phyloP scores from a whole-genome alignment of 2,888 invertebrate species.

The Notodonta ziczac region DNA sequence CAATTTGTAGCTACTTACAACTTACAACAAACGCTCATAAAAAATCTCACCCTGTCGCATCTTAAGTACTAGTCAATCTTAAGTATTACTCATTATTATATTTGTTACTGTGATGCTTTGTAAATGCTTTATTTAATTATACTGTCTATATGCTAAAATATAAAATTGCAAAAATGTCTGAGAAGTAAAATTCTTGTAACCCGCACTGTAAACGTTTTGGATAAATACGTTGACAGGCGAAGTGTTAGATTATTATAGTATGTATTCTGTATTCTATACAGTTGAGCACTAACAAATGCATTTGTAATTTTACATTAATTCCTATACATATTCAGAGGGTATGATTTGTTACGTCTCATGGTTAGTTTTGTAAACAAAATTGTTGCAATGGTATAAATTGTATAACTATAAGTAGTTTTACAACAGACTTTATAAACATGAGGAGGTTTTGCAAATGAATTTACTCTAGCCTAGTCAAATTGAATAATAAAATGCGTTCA shows the following conservation, averaged over 20 bases:
- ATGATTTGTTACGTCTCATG: not conserved
- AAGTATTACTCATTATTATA: slow-evolving; percentile 22
- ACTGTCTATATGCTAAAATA: slow-evolving; percentile 17
- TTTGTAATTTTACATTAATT: not conserved
- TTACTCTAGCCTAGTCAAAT: too few relatives aligned
- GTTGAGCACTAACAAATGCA: slow-evolving; percentile 19
- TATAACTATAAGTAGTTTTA: too few relatives aligned
- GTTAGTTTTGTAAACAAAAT: not conserved
- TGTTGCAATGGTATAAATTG: not conserved
- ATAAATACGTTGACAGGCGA: not conserved
- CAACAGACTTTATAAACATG: too few relatives aligned
- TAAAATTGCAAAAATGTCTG: slow-evolving; percentile 11
- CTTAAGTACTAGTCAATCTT: slow-evolving; percentile 43
- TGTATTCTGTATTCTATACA: slow-evolving; percentile 12
- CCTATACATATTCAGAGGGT: not conserved
- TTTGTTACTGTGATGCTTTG: slow-evolving; percentile 36
- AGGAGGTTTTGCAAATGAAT: too few relatives aligned
- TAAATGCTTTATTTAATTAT: slow-evolving; percentile 34
- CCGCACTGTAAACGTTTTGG: slow-evolving; percentile 6
- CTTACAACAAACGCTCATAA: slow-evolving; percentile 31
- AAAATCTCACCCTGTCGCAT: slow-evolving; percentile 45
- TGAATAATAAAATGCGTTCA: too few relatives aligned
- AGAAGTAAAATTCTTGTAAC: slow-evolving; percentile 26
- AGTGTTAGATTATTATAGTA: not conserved
- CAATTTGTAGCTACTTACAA: not conserved